Percentiles rank a stretch among this genome's conserved stretches.
Evolutionary conservation across 2,888 invertebrate genomes (phyloP).

Genomic region (Agrochola macilenta): DNA sequence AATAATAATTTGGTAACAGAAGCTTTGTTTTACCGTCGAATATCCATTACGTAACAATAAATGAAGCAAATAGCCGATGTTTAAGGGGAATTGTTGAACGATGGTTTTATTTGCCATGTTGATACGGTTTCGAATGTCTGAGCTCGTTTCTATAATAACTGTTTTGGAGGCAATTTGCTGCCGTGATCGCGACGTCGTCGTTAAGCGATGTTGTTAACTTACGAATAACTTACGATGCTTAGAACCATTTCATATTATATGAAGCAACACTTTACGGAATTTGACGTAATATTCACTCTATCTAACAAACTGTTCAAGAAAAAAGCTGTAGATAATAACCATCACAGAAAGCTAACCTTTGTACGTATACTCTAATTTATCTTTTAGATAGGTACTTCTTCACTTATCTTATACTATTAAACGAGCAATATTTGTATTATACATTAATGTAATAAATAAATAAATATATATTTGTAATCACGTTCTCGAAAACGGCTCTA

Average conservation of each 20-base stretch:
- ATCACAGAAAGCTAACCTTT: background rate
- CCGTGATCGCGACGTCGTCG: background rate
- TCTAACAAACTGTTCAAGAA: background rate
- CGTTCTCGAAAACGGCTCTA: no score
- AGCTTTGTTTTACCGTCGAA: slow-evolving; percentile 53
- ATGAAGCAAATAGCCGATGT: slow-evolving; percentile 36
- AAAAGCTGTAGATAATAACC: background rate
- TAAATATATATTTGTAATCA: no score
- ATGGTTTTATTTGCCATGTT: slow-evolving; percentile 32
- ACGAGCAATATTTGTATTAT: no score
- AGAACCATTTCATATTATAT: background rate
- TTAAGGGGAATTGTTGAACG: slow-evolving; percentile 24
- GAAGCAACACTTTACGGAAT: background rate
- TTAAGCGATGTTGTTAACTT: background rate
- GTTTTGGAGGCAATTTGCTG: slow-evolving; percentile 6
- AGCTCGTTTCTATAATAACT: slow-evolving; percentile 25
- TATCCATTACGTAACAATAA: slow-evolving; percentile 54
- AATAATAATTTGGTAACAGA: slow-evolving; percentile 57
- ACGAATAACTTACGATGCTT: background rate
- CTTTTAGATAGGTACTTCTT: no score
- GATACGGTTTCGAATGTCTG: slow-evolving; percentile 27
- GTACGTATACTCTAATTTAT: background rate
- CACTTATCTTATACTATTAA: no score
- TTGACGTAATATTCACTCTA: background rate
- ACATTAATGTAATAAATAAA: no score